phyloP scores from a whole-genome alignment of 2,113 vertebrate species.

The Epinephelus cyanopodus region DNA sequence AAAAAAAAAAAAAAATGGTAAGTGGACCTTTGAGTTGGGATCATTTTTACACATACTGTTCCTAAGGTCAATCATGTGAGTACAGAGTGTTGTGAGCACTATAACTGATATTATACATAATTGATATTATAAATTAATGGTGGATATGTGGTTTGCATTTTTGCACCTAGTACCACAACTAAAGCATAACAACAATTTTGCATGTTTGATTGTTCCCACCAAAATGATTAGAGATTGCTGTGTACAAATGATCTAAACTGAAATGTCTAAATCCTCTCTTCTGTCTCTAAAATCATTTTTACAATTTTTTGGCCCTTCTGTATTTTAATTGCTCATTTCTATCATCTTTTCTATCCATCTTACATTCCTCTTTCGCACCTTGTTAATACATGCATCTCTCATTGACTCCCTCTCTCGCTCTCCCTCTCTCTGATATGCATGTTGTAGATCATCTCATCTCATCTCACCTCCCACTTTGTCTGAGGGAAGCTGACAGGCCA shows the following conservation, averaged over 20 bases:
- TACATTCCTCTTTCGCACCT: slow-evolving; percentile 25
- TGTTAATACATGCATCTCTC: slow-evolving; percentile 40
- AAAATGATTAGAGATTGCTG: neutral
- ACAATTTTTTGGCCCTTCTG: neutral
- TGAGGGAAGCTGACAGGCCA: slow-evolving; percentile 78
- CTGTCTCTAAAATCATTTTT: neutral
- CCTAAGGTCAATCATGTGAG: neutral
- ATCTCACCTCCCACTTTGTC: slow-evolving; percentile 71
- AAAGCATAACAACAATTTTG: neutral
- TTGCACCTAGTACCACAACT: too few species aligned
- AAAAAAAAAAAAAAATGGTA: neutral
- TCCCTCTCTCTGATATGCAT: slow-evolving; percentile 39
- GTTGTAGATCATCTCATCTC: slow-evolving; percentile 59
- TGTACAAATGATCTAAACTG: neutral
- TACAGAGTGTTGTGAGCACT: too few species aligned
- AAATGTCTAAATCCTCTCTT: too few species aligned
- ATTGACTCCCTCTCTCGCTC: slow-evolving; percentile 28
- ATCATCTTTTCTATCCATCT: neutral
- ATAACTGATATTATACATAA: neutral
- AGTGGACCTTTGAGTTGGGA: neutral
- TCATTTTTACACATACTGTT: neutral
- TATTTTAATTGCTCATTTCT: neutral
- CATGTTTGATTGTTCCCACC: neutral
- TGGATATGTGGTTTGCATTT: neutral
- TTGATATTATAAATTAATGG: too few species aligned